Conservation (phyloP, 1,140 invertebrate genomes). For the Coptotermes formosanus region DNA sequence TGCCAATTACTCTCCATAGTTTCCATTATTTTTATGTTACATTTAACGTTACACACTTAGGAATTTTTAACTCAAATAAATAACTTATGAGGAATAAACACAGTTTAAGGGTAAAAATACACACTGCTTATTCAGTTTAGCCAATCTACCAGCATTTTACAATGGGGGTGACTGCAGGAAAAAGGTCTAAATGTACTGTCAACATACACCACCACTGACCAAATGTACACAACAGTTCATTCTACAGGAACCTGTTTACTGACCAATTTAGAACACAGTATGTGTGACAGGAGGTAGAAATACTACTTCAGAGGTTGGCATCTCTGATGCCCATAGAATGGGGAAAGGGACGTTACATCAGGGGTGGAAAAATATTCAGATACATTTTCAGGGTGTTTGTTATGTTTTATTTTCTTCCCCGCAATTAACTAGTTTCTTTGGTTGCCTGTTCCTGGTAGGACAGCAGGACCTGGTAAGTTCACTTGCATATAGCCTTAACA, state of each 20-base stretch:
- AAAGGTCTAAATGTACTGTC: not conserved
- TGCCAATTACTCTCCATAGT: not conserved
- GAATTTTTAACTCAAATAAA: not conserved
- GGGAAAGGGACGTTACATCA: not conserved
- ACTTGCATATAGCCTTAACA: not conserved
- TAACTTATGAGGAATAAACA: not conserved
- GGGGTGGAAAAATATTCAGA: constrained; percentile 7
- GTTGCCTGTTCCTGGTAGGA: not conserved
- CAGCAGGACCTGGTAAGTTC: not conserved
- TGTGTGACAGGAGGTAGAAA: not conserved
- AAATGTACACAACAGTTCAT: not conserved
- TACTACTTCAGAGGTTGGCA: constrained; percentile 14
- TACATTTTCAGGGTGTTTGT: not conserved
- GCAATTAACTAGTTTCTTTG: not conserved
- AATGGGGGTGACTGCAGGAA: not conserved
- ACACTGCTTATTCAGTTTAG: not conserved
- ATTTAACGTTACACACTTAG: not conserved
- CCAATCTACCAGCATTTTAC: not conserved
- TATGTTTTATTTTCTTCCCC: not conserved
- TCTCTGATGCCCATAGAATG: not conserved
- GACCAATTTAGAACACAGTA: not conserved
- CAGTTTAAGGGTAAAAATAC: not conserved
- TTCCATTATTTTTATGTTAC: not conserved
- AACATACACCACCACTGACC: not conserved
- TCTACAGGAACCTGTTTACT: not conserved